Evolutionary conservation across 2,113 vertebrate genomes (phyloP).

Genomic region (Corydoras sp.): DNA sequence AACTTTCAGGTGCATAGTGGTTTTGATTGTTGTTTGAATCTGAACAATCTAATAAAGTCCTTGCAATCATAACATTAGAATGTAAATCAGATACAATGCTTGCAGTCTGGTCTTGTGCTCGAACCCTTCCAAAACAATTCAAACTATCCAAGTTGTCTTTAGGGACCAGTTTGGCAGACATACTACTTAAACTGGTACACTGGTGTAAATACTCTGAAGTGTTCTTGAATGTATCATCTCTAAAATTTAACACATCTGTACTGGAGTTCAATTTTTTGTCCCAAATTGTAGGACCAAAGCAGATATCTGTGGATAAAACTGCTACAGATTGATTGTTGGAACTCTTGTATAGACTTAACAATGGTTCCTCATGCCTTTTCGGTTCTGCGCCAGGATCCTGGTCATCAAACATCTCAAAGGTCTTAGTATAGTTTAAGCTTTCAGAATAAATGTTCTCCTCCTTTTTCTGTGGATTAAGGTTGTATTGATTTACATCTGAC

Average conservation of each 20-base stretch:
- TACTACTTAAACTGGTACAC: not conserved
- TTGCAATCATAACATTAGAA: not conserved
- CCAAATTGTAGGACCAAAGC: too few species aligned
- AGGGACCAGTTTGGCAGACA: not conserved
- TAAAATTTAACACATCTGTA: not conserved
- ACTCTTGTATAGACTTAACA: too few species aligned
- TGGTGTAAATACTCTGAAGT: not conserved
- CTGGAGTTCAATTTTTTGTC: too few species aligned
- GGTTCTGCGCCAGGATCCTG: too few species aligned
- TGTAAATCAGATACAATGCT: constrained; percentile 11
- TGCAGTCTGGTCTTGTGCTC: not conserved
- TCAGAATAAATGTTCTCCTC: constrained; percentile 39
- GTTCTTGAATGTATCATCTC: constrained; percentile 9
- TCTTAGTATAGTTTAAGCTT: constrained; percentile 5
- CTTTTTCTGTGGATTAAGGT: constrained; percentile 17
- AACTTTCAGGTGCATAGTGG: not conserved
- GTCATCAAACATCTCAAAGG: not conserved
- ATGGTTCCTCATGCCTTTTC: too few species aligned
- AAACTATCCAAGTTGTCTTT: constrained; percentile 1
- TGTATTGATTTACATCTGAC: constrained; percentile 14
- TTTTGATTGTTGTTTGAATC: constrained; percentile 45
- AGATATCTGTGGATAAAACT: too few species aligned
- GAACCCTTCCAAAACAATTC: not conserved
- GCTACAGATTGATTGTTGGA: too few species aligned
- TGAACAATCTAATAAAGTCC: constrained; percentile 15